Evolutionary conservation across 1,140 invertebrate species (phyloP).

Genomic region (Radopholus similis): DNA sequence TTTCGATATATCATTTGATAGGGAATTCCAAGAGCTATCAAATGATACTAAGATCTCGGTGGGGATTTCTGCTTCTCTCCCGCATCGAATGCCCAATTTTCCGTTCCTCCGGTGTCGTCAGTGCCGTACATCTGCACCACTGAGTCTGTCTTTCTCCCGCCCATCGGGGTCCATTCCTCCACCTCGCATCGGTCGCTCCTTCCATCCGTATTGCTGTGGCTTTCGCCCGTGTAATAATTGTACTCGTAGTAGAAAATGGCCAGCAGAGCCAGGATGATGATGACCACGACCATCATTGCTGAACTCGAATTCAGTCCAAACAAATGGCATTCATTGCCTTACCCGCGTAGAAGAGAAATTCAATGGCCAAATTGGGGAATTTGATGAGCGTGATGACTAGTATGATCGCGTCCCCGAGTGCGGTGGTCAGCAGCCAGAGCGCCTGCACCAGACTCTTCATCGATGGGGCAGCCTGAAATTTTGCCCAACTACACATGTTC

Average conservation of each 20-base stretch:
- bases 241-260: constrained; percentile 27
- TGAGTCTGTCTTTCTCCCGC: constrained; percentile 20
- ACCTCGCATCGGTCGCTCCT: constrained; percentile 40
- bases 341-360: constrained; percentile 32
- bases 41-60: not conserved
- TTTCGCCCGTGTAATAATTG: constrained; percentile 20
- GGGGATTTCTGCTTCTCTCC: not conserved
- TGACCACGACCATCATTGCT: constrained; percentile 18
- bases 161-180: not conserved
- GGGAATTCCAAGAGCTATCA: too few relatives aligned
- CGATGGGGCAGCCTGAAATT: constrained; percentile 61
- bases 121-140: constrained; percentile 66
- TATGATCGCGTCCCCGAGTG: constrained; percentile 83
- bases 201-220: not conserved
- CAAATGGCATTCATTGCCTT: not conserved
- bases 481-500: too few relatives aligned
- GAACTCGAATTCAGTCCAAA: not conserved
- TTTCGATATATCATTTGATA: too few relatives aligned
- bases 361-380: constrained; percentile 66
- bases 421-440: constrained; percentile 79
- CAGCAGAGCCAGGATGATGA: constrained; percentile 18
- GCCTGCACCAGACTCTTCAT: constrained; percentile 73
- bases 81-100: not conserved
- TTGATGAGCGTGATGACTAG: constrained; percentile 73
- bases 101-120: too few relatives aligned